Conservation (phyloP, 2,888 invertebrate genomes). For the Strigamia maritima region DNA sequence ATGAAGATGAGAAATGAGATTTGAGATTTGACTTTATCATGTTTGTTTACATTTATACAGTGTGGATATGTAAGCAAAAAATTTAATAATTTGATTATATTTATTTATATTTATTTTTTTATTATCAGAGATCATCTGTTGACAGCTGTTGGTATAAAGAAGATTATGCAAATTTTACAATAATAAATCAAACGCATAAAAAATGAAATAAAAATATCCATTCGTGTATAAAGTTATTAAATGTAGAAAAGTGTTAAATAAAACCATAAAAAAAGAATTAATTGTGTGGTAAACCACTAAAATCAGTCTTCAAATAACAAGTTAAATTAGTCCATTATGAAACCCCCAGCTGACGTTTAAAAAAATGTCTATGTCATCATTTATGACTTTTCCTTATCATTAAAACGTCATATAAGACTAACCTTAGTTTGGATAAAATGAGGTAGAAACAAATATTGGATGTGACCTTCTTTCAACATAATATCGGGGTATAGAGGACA, state of each 20-base stretch:
- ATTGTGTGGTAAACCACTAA: background rate
- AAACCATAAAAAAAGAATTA: background rate
- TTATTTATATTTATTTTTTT: background rate
- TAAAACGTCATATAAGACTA: background rate
- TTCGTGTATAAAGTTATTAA: background rate
- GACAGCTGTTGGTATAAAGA: conserved; percentile 19
- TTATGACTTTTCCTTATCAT: background rate
- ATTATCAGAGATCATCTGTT: background rate
- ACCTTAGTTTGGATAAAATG: background rate
- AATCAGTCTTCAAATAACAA: background rate
- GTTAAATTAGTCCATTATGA: background rate
- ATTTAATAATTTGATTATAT: background rate
- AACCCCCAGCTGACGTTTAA: background rate
- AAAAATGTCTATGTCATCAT: background rate
- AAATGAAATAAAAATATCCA: background rate
- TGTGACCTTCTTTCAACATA: background rate
- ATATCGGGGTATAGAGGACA: background rate
- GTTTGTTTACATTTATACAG: background rate
- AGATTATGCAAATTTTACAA: background rate
- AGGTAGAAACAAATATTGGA: background rate
- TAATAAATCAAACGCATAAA: background rate
- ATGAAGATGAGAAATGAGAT: background rate
- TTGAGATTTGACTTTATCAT: background rate
- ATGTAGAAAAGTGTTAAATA: background rate
- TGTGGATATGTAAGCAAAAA: background rate